Evolutionary conservation across 1,140 invertebrate species (phyloP), one percentile per base, ranked within the genome.

Genomic region (Vanessa atalanta): DNA sequence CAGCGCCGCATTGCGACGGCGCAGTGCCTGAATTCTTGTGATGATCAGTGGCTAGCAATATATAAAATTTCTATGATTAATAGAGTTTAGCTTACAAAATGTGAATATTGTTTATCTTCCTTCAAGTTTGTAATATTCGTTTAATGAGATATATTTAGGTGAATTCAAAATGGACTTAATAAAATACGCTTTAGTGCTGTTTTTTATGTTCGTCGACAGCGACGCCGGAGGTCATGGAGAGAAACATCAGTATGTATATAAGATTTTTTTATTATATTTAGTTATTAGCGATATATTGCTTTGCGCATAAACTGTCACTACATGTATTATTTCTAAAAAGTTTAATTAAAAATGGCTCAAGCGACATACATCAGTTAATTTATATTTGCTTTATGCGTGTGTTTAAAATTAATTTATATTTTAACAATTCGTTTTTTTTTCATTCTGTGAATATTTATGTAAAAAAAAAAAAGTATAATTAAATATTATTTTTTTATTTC

Each of bases 171-270:
- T 91, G 90, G 83, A 91, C 75, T 69, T 90, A 50, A 60, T 81
- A 64, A 87, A 83, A 76, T 91, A 81, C 76, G 64, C 90, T 51
- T 75, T 79, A 20, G 80, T 92, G 78, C 70, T 92, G 9, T 74
- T 88, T 70, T 79, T 89, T 67, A 73, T 88, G 60, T 83, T 85
- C 48, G 53, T 89, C 14, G 82, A 84, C 20, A 79, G 78, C 20
- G 84, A 88, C 12, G 86, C 85, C 0, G 90, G 89, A 37, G 90
- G 90, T n/a, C 89, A 91, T 66, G 90, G 87, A 16, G 87, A 80
- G 47, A 85, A 87, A 74, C 87, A 91, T 64, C 88, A 91, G 89
- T 92, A 86, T 88, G 89, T 63, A 57, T 57, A 13, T 70, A 20
- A 37, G 7, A 1, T 43, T 61, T 37, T 37, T 13, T 14, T 43